These are phyloP conservation scores for Tenthredo mesomela DNA, from an alignment of 2,888 invertebrate genomes.

Conservation along the genomic window DNA sequence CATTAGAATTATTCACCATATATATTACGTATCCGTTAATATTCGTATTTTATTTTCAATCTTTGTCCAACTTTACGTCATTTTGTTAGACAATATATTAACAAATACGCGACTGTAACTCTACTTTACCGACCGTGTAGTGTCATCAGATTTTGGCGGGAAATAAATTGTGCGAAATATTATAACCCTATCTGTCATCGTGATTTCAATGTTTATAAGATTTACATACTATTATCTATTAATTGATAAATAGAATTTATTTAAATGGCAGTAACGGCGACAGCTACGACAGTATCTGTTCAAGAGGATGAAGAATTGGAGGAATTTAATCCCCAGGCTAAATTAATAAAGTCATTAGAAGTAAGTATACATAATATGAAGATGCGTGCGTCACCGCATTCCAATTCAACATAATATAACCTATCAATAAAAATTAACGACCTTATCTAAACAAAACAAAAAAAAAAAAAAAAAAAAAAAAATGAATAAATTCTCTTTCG, in stretches of 20 bases:
- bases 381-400: not conserved
- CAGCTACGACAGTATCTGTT: slow-evolving; percentile 64
- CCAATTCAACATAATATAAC: not conserved
- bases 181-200: not conserved
- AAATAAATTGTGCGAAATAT: not conserved
- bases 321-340: slow-evolving; percentile 67
- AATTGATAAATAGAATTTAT: not conserved
- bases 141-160: not conserved
- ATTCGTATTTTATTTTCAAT: too few species aligned
- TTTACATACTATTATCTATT: not conserved
- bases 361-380: too few species aligned
- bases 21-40: too few species aligned
- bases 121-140: not conserved
- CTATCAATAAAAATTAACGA: not conserved
- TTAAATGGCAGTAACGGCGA: slow-evolving; percentile 60
- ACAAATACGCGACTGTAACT: not conserved
- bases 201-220: not conserved
- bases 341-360: slow-evolving; percentile 71
- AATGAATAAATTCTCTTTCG: too few species aligned
- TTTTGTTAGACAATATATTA: not conserved
- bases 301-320: slow-evolving; percentile 66
- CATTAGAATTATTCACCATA: not conserved
- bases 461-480: too few species aligned
- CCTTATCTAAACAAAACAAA: too few species aligned
- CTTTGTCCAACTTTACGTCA: not conserved